phyloP scores from a whole-genome alignment of 2,888 invertebrate species.

The Hirudinaria manillensis region DNA sequence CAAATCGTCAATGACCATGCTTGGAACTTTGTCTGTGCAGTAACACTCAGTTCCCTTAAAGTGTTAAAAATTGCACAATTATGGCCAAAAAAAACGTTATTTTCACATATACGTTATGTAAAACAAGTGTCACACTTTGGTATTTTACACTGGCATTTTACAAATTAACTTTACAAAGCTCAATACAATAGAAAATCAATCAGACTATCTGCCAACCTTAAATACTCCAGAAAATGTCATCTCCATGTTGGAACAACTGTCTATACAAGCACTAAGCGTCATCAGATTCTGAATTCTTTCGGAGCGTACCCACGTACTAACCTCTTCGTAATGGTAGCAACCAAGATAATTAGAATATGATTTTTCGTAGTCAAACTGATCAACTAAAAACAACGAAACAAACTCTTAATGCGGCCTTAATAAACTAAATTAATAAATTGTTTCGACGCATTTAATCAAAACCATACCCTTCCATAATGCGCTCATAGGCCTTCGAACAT shows the following conservation, averaged over 20 bases:
- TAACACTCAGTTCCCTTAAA: conserved; percentile 15
- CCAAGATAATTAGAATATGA: conserved; percentile 21
- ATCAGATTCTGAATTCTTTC: neutral
- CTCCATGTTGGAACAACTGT: conserved; percentile 5
- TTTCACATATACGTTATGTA: no score
- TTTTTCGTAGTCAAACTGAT: conserved; percentile 15
- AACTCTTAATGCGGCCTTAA: neutral
- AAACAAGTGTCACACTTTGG: no score
- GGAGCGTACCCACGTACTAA: neutral
- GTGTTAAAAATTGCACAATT: no score
- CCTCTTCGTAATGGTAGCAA: neutral
- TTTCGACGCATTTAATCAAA: neutral
- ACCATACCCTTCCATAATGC: neutral
- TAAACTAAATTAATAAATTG: no score
- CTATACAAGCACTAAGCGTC: neutral
- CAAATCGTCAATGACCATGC: neutral
- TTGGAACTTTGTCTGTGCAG: conserved; percentile 5
- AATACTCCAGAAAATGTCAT: conserved; percentile 19
- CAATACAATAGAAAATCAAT: neutral
- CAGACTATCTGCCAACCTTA: neutral
- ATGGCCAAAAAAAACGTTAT: no score
- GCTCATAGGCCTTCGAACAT: conserved; percentile 11
- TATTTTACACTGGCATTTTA: no score
- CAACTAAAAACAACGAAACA: neutral
- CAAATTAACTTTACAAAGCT: no score